Evolutionary conservation across 2,888 invertebrate species (phyloP), one percentile per base, ranked within the genome.

Genomic region (Podotricha telesiphe): DNA sequence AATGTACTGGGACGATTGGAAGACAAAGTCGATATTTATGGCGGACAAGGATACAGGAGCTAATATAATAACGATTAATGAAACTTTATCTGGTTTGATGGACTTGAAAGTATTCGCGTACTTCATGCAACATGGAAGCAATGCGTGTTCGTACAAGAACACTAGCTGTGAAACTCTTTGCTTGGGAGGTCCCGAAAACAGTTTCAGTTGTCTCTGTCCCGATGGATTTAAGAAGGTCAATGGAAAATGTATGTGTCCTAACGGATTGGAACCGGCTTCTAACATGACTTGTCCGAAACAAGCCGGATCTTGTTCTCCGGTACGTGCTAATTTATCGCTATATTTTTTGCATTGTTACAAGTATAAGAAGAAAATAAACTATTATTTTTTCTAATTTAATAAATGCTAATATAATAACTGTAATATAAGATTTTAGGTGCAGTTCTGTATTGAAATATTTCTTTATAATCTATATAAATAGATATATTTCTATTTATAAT

Each of bases 1-100:
- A 76, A 95, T 98, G 94, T 98, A 96, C 80, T 98, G 98, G 98
- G 96, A 98, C 79, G 98, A 98, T 83, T 97, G 97, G 97, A 96
- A 96, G 77, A 95, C 95, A 61, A 95, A 96, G 69, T 95, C 95
- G 34, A 96, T 98, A 67, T 96, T 96, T 80, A 94, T 95, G 6
- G 96, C 96, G 0, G 96, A 97, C 78, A 98, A 97, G 82, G 95
- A 96, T 80, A 94, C 94, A 59, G 96, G 96, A 0, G 88, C 93
- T 2, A 94, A 94, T 37, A 91, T 96, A 15, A 86, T 91, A 13
- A 93, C 93, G 0, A 93, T 96, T 0, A 93, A 94, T 71, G 91
- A 94, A 65, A 94, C 95, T 20, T 89, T 96, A 63, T 89, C 94
- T 0, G 96, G 96, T 1, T 85, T 97, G 59, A 97, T 97, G 96